phyloP scores from a whole-genome alignment of 92 coral and sea anemone genomes.

The Porites rus region DNA sequence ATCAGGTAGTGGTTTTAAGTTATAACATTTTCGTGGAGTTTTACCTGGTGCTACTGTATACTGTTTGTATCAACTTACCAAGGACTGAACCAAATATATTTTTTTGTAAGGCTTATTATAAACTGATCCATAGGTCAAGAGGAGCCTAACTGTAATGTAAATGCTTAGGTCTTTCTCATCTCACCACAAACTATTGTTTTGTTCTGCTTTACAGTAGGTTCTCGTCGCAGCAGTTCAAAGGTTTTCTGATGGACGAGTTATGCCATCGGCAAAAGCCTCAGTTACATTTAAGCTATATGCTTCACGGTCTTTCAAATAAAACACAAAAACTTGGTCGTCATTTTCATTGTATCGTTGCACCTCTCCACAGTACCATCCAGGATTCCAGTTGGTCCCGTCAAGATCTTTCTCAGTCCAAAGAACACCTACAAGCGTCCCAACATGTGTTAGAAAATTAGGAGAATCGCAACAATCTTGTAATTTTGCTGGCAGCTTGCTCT shows the following conservation, averaged over 20 bases:
- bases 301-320: slow-evolving; percentile 37
- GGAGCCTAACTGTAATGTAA: slow-evolving; percentile 8
- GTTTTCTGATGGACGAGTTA: slow-evolving; percentile 18
- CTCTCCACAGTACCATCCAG: slow-evolving; percentile 51
- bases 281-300: slow-evolving; percentile 25
- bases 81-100: slow-evolving; percentile 1
- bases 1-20: no score
- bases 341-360: slow-evolving; percentile 39
- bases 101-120: not conserved
- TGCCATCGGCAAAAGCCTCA: slow-evolving; percentile 38
- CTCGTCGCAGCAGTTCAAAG: not conserved
- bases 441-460: slow-evolving; percentile 19
- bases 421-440: slow-evolving; percentile 46
- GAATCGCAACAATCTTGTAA: not conserved
- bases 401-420: slow-evolving; percentile 32
- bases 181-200: not conserved
- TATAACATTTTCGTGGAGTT: no score
- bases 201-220: not conserved
- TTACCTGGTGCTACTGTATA: slow-evolving; percentile 10
- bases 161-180: not conserved
- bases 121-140: not conserved
- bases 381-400: slow-evolving; percentile 23
- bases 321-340: slow-evolving; percentile 1
- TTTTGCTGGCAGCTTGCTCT: slow-evolving; percentile 16
- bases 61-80: not conserved